Conservation (phyloP, 1,140 invertebrate species). For the Drosophila parabipectinata region DNA sequence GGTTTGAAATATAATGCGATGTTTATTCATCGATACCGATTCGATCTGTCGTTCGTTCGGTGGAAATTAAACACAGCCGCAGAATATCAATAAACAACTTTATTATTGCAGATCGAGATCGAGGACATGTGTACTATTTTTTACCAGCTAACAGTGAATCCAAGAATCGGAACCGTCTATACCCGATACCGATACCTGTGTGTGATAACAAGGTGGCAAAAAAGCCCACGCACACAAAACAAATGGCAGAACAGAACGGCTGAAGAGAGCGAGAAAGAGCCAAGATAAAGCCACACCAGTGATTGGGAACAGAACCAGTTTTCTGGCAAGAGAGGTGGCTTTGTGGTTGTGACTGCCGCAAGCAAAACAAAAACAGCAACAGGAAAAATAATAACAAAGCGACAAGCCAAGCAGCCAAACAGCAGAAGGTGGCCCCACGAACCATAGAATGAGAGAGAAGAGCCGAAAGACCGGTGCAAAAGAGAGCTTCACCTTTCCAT, state of each 20-base stretch:
- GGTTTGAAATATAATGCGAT: slow-evolving; percentile 29
- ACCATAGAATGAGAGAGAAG: slow-evolving; percentile 33
- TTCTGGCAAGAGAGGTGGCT: slow-evolving; percentile 53
- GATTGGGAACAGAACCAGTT: slow-evolving; percentile 58
- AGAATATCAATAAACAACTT: slow-evolving; percentile 1
- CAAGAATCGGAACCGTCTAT: not conserved
- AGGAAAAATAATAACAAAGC: slow-evolving; percentile 73
- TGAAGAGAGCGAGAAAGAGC: slow-evolving; percentile 12
- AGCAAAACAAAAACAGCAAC: slow-evolving; percentile 66
- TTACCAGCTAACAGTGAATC: slow-evolving; percentile 19
- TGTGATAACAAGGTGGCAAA: slow-evolving; percentile 40
- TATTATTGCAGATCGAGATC: slow-evolving; percentile 13
- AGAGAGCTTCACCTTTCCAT: slow-evolving; percentile 31
- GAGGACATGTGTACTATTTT: slow-evolving; percentile 11
- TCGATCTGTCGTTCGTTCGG: slow-evolving; percentile 1
- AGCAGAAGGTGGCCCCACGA: not conserved
- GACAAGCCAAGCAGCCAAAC: slow-evolving; percentile 16
- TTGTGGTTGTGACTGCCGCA: slow-evolving; percentile 54
- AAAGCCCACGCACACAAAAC: slow-evolving; percentile 28
- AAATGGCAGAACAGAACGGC: not conserved
- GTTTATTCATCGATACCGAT: slow-evolving; percentile 20
- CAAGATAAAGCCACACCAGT: slow-evolving; percentile 50
- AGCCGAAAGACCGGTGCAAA: slow-evolving; percentile 69
- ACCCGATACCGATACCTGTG: slow-evolving; percentile 21
- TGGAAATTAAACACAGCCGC: slow-evolving; percentile 10